Percentiles rank a stretch among this genome's conserved stretches.
phyloP scores from a whole-genome alignment of 2,888 invertebrate genomes.

The Plusia festucae region DNA sequence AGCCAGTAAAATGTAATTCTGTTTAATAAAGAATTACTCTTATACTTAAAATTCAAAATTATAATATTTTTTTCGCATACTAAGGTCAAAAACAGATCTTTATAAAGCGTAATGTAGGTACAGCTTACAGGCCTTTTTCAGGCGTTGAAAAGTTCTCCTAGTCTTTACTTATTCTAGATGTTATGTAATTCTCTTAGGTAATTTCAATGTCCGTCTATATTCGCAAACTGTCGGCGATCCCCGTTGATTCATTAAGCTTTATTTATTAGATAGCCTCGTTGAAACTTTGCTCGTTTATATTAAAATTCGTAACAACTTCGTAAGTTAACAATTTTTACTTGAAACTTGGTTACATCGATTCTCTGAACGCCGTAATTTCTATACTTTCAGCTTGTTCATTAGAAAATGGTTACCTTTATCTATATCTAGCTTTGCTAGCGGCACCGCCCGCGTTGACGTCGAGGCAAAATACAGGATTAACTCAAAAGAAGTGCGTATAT shows the following conservation, averaged over 20 bases:
- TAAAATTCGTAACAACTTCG: constrained; percentile 69
- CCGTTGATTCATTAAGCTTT: constrained; percentile 74
- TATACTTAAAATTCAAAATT: background rate
- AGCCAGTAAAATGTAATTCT: too few species aligned
- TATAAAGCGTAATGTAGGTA: too few species aligned
- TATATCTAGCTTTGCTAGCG: too few species aligned
- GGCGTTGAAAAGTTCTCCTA: too few species aligned
- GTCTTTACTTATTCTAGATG: too few species aligned
- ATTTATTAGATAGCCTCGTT: constrained; percentile 72
- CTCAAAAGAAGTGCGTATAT: too few species aligned
- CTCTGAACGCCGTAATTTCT: constrained; percentile 23
- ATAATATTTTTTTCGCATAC: too few species aligned
- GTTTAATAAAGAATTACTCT: background rate
- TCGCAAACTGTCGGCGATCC: constrained; percentile 63
- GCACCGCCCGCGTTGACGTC: too few species aligned
- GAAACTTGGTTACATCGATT: constrained; percentile 55
- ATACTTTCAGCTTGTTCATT: background rate
- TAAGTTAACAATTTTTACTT: constrained; percentile 64
- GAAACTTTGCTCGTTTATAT: constrained; percentile 74
- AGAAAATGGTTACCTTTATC: too few species aligned
- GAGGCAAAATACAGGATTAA: too few species aligned
- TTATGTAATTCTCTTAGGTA: constrained; percentile 48
- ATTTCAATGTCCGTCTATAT: constrained; percentile 64
- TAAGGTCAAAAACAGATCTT: too few species aligned
- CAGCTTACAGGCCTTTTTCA: background rate